Evolutionary conservation across 2,888 invertebrate species (phyloP).

Genomic region (Tipula vernalis): DNA sequence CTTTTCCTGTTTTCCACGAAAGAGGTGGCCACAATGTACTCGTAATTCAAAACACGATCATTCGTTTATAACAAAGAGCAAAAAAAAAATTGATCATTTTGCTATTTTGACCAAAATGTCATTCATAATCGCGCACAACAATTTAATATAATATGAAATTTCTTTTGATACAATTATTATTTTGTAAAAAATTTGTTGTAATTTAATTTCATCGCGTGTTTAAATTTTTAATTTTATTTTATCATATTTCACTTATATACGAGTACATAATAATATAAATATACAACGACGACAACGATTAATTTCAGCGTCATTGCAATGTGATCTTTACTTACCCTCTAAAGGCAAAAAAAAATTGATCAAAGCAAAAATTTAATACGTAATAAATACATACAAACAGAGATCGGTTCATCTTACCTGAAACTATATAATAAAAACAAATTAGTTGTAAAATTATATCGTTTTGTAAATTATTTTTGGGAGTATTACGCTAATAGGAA

Average conservation of each 20-base stretch:
- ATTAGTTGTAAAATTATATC: background rate
- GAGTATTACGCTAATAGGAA: too few relatives aligned
- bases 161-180: background rate
- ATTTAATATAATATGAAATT: background rate
- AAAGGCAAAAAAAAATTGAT: background rate
- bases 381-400: background rate
- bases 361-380: background rate
- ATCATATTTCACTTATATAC: background rate
- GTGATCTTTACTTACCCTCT: background rate
- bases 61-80: background rate
- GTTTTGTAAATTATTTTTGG: background rate
- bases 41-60: background rate
- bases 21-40: background rate
- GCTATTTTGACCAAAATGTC: background rate
- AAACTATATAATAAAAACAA: background rate
- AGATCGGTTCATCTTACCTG: background rate
- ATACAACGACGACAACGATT: background rate
- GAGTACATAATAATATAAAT: background rate
- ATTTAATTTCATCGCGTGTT: background rate
- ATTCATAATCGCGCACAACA: background rate
- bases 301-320: background rate
- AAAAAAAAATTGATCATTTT: background rate
- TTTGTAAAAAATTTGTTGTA: background rate
- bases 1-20: background rate
- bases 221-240: background rate